Evolutionary conservation across 2,888 invertebrate genomes (phyloP), one percentile per base, ranked within the genome.

Genomic region (Ctena decussata): DNA sequence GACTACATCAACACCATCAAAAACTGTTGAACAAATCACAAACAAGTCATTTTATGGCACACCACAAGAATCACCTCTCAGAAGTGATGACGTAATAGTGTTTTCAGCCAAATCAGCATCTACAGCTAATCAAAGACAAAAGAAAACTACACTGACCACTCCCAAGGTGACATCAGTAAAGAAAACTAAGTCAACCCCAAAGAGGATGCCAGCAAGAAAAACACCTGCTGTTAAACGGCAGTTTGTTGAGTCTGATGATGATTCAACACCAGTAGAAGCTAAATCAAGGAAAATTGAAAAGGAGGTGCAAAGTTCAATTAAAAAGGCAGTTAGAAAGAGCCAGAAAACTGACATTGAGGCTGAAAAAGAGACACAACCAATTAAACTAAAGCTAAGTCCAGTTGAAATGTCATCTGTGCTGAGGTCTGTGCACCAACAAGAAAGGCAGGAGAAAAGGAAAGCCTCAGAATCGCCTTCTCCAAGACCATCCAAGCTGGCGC

Each of bases 31-130:
- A 71, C 57, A 75, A 44, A 77, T 85, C 21, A 73, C 81, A n/a
- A 78, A 78, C 5, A 85, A 83, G 27, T 88, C 88, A 24, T 85
- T 88, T 46, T 88, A 88, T 69, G 77, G 81, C 15, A 88, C 88
- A 15, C 88, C 85, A 27, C 46, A 74, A 41, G 79, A 84, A 74
- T 85, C 83, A 24, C 85, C 84, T 5, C 11, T 44, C 8, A 78
- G 74, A 72, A 75, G 39, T 12, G 81, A 85, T 46, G 74, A 84
- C 21, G 60, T 84, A 12, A 71, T 80, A 35, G 69, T 80, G 5
- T 84, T 84, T 44, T 84, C 84, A 35, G 76, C 82, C n/a, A 73
- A 53, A 27, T 73, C 79, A n/a, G 46, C 46, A 11, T 72, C 65
- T 32, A 77, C 77, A n/a, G 57, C 39, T 21, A 70, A 70, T 6